Conservation (phyloP, 2,797 vertebrate genomes). For the Mus caroli region DNA sequence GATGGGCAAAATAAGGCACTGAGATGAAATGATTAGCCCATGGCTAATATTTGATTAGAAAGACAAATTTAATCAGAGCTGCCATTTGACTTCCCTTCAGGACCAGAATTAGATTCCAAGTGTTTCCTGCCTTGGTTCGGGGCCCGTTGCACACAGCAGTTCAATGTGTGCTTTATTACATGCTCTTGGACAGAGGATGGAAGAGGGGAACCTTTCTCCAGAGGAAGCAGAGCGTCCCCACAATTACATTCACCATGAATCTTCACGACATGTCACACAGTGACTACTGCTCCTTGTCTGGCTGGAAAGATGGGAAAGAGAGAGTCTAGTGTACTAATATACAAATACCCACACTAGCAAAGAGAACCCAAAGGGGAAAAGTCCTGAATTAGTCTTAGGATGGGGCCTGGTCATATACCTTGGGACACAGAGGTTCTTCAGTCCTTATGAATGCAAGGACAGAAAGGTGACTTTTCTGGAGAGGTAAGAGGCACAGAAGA, state of each 20-base stretch:
- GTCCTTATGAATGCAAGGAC: not conserved
- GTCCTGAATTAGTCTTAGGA: not conserved
- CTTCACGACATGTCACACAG: not conserved
- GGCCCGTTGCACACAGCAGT: constrained; percentile 3
- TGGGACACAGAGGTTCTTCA: not conserved
- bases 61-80: constrained; percentile 74
- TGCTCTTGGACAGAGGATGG: constrained; percentile 19
- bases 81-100: constrained; percentile 78
- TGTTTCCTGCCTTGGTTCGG: constrained; percentile 46
- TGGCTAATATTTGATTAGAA: constrained; percentile 78
- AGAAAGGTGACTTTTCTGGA: not conserved
- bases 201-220: not conserved
- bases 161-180: constrained; percentile 23
- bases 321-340: not conserved
- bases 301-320: not conserved
- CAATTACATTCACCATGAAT: not conserved
- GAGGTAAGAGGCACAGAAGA: not conserved
- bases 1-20: constrained; percentile 77
- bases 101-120: constrained; percentile 72
- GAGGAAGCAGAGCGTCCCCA: not conserved
- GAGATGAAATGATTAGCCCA: constrained; percentile 75
- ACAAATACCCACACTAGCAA: not conserved
- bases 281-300: not conserved
- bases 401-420: not conserved
- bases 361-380: not conserved